Conservation (phyloP, 2,888 invertebrate genomes). For the Disparrhopalites patrizii region DNA sequence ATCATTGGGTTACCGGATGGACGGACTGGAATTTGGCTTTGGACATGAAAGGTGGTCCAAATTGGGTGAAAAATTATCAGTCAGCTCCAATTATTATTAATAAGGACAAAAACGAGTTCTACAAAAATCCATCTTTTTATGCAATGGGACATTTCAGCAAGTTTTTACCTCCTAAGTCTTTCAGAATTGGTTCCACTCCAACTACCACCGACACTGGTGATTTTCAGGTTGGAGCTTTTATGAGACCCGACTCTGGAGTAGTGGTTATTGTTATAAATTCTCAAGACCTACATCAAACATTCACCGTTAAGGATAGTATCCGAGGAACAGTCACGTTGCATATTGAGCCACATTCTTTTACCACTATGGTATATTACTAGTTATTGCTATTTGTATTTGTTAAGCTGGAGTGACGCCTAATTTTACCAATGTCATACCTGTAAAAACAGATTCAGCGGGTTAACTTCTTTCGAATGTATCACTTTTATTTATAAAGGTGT, state of each 20-base stretch:
- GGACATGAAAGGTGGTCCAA: constrained; percentile 71
- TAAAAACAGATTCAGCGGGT: too few species aligned
- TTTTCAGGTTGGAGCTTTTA: constrained; percentile 35
- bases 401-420: not conserved
- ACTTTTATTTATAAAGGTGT: too few species aligned
- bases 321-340: constrained; percentile 30
- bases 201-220: constrained; percentile 30
- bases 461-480: too few species aligned
- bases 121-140: constrained; percentile 79
- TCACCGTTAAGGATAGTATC: constrained; percentile 35
- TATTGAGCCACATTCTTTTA: constrained; percentile 40
- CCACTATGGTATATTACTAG: constrained; percentile 38
- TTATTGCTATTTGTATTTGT: not conserved
- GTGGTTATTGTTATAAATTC: constrained; percentile 37
- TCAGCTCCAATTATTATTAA: constrained; percentile 74
- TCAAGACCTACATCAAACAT: constrained; percentile 30
- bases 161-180: constrained; percentile 63
- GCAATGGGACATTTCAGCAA: constrained; percentile 70
- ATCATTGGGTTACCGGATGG: constrained; percentile 69
- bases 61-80: constrained; percentile 71
- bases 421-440: too few species aligned
- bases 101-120: constrained; percentile 63
- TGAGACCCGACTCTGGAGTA: constrained; percentile 39
- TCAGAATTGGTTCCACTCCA: constrained; percentile 49
- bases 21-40: constrained; percentile 85